These are phyloP conservation scores for Mnemiopsis leidyi DNA, from an alignment of 37 sponge, comb jelly and placozoan genomes.

Conservation along the genomic window DNA sequence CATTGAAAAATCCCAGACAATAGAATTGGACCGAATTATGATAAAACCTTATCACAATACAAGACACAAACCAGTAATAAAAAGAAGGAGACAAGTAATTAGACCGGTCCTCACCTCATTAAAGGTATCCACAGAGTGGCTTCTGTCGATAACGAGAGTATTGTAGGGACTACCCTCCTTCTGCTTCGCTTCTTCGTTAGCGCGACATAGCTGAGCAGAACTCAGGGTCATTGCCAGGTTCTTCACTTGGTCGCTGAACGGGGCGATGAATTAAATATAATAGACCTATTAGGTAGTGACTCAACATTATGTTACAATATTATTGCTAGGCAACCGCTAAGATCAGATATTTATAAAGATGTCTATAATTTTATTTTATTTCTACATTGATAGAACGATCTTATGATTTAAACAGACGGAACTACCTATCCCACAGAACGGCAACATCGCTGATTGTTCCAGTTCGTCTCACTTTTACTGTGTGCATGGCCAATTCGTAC, in stretches of 20 bases:
- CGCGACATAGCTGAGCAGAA: slow-evolving; percentile 9
- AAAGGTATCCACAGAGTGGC: slow-evolving; percentile 55
- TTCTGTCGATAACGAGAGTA: slow-evolving; percentile 59
- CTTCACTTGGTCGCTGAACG: slow-evolving; percentile 3
- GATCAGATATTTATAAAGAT: not conserved
- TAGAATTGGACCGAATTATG: too few relatives aligned
- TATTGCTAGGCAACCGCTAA: too few relatives aligned
- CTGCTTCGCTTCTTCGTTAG: slow-evolving; percentile 51
- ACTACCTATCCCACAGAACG: slow-evolving; percentile 41
- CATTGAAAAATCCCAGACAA: too few relatives aligned
- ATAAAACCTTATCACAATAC: too few relatives aligned
- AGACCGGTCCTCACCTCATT: slow-evolving; percentile 20
- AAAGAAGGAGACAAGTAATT: too few relatives aligned
- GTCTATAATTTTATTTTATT: not conserved
- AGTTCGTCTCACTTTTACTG: slow-evolving; percentile 66
- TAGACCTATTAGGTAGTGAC: too few relatives aligned
- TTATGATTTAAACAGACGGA: not conserved
- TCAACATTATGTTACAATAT: too few relatives aligned
- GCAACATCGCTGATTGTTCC: slow-evolving; percentile 60
- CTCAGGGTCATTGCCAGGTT: slow-evolving; percentile 49
- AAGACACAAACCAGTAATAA: too few relatives aligned
- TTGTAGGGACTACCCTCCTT: not conserved
- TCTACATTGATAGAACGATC: not conserved
- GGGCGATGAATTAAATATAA: not conserved
- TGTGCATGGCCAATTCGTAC: slow-evolving; percentile 68